Percentiles rank a stretch among this genome's conserved stretches.
Conservation (phyloP, 2,888 invertebrate species). For the Drosophila anceps region DNA sequence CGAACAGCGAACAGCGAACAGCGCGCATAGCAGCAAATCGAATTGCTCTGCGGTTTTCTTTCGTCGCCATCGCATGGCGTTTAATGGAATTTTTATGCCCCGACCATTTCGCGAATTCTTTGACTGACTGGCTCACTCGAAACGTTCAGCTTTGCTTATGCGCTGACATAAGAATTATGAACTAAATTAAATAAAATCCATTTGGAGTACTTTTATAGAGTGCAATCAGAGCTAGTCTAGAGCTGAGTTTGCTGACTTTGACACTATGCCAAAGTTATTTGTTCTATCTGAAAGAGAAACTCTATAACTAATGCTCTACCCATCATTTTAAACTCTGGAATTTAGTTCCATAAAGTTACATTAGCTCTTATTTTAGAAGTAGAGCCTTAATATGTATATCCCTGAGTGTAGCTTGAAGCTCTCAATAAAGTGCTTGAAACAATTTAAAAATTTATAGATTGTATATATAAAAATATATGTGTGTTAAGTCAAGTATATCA, state of each 20-base stretch:
- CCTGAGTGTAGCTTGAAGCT: no score
- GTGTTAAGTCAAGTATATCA: no score
- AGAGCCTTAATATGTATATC: no score
- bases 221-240: constrained; percentile 26
- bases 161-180: constrained; percentile 28
- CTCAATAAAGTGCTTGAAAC: no score
- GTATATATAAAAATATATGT: no score
- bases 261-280: not conserved
- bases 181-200: not conserved
- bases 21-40: constrained; percentile 51
- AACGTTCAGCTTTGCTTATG: constrained; percentile 24
- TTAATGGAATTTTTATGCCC: constrained; percentile 64
- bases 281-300: not conserved
- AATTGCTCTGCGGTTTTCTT: constrained; percentile 60
- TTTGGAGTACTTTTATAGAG: constrained; percentile 20
- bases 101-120: constrained; percentile 24
- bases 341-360: no score
- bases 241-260: not conserved
- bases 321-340: no score
- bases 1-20: not conserved
- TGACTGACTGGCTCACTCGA: constrained; percentile 16
- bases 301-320: no score
- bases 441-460: no score
- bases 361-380: no score
- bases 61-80: constrained; percentile 49